Percentiles rank a stretch among this genome's conserved stretches.
These are phyloP conservation scores for Marronus borbonicus DNA, from an alignment of 2,888 invertebrate genomes.

Conservation along the genomic window DNA sequence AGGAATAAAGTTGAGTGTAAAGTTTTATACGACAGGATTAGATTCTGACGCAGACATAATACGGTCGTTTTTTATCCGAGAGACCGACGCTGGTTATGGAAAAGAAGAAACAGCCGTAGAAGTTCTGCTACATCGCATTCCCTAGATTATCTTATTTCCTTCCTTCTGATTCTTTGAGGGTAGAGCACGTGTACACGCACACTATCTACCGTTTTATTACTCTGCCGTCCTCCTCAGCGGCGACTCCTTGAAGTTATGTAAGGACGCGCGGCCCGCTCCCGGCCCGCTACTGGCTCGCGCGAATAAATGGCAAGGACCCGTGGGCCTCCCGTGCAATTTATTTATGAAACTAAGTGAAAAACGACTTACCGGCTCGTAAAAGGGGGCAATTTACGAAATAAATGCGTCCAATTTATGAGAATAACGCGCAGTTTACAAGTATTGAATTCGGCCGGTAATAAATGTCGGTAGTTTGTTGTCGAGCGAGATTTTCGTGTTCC, in stretches of 20 bases:
- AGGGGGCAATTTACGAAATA: slow-evolving; percentile 44
- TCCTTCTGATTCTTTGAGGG: slow-evolving; percentile 4
- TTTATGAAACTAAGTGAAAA: slow-evolving; percentile 48
- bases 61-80: slow-evolving; percentile 37
- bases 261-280: too few relatives aligned
- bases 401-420: slow-evolving; percentile 48
- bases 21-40: slow-evolving; percentile 38
- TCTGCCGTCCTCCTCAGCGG: neutral
- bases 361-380: slow-evolving; percentile 48
- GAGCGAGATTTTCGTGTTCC: slow-evolving; percentile 32
- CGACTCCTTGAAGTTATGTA: neutral
- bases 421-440: slow-evolving; percentile 49
- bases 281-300: neutral
- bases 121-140: slow-evolving; percentile 24
- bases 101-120: slow-evolving; percentile 7
- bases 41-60: slow-evolving; percentile 42
- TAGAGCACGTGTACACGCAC: slow-evolving; percentile 14
- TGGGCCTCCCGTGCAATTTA: slow-evolving; percentile 33
- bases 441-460: slow-evolving; percentile 42
- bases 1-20: slow-evolving; percentile 26
- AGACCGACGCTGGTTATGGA: neutral
- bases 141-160: slow-evolving; percentile 20
- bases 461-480: slow-evolving; percentile 37
- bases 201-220: slow-evolving; percentile 3
- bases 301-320: slow-evolving; percentile 10